Evolutionary conservation across 1,140 invertebrate species (phyloP), one percentile per base, ranked within the genome.

Genomic region (Daktulosphaira vitifoliae): DNA sequence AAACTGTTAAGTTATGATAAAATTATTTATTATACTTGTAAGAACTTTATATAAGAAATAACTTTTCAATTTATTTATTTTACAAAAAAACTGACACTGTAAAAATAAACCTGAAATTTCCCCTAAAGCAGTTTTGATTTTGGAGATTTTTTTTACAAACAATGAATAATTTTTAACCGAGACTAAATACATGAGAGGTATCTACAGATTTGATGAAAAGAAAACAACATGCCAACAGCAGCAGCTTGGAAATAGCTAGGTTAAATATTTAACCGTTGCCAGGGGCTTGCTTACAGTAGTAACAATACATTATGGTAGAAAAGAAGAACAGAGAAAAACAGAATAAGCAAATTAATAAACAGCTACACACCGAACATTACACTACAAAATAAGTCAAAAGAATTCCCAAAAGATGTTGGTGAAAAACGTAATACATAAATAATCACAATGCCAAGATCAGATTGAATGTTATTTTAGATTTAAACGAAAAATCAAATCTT

Each of bases 201-300:
- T 42, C 53, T 56, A 56, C 42, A 46, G 54, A 26, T 46, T 42
- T 44, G 53, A 56, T 56, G 53, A 46, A 46, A 59, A 59, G 54
- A 59, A 59, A 59, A 59, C 54, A 59, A 59, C 44, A 59, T 44
- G 3, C 54, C 39, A 20, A 42, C 20, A 56, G 44, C 54, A 56
- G 39, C 54, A 5, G 29, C 11, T 33, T 11, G 5, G 29, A 5
- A 33, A 59, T 23, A 59, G 37, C 42, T 20, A 39, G 42, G 25
- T 62, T 62, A 62, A 62, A 62, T 62, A 62, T 62, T 62, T 62
- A 48, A 62, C 42, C 56, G 42, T 62, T 16, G 56, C 56, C 56
- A 62, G 29, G 29, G 56, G 42, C 39, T 20, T 62, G 42, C 25
- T 18, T 23, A 8, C 6, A 62, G 16, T 62, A 25, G 42, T 59